Base-by-base conservation (phyloP, 1,140 invertebrate species). In the Arctopsyche grandis region DNA sequence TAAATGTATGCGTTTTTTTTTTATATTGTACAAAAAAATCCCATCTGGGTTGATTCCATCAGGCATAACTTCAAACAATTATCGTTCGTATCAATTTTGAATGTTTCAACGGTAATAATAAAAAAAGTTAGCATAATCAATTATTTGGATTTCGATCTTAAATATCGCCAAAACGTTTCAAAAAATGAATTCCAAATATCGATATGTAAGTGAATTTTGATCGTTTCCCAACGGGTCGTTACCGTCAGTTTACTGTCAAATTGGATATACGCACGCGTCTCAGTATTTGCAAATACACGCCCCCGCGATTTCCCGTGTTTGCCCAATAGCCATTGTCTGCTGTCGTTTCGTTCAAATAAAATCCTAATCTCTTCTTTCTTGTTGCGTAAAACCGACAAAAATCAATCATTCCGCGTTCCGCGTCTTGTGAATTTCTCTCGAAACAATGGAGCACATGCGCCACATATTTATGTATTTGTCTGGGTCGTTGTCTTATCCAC, bases 271-370 rank as follows among this genome's bases (percentile, higher is more conserved):
- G 48, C 10, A 52, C 56, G 56, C 56, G 56, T 60, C 1, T 7
- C 7, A 38, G 29, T 38, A 60, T 60, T 60, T 60, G 56, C 56
- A 1, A 60, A 60, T 60, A 60, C 56, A 16, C 56, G 9, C 16
- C 56, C 56, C 9, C 21, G 56, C 14, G 19, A 60, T 60, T 60
- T 60, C 56, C 56, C 56, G 56, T 60, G 16, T 60, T 60, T 60
- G 56, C 56, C 56, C 16, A 60, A 60, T 21, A 9, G n/a, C 56
- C 16, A 60, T 60, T 60, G 56, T 60, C 1, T 52, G 16, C 16
- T 52, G 56, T 60, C 56, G 56, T 60, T 60, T 19, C 16, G 56
- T 21, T 21, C 56, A 60, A 60, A 60, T 60, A 60, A 60, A 60
- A 60, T 9, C 19, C 21, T 60, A 21, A 19, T 60, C 56, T 60